phyloP scores from a whole-genome alignment of 1,140 invertebrate species.

The Tetranychus urticae region DNA sequence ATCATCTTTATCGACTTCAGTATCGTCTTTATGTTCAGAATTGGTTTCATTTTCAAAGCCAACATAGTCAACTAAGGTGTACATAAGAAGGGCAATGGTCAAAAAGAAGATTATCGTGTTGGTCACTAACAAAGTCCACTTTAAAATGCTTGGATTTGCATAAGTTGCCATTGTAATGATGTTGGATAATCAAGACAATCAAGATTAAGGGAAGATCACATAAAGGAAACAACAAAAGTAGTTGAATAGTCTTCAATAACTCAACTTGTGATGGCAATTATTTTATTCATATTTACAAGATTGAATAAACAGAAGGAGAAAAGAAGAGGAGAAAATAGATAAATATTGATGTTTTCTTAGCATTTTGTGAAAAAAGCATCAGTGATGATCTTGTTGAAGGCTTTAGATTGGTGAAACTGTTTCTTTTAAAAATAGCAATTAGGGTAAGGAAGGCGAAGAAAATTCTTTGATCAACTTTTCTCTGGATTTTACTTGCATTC shows the following conservation, averaged over 20 bases:
- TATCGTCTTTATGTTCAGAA: background rate
- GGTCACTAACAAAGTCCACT: background rate
- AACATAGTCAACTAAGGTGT: background rate
- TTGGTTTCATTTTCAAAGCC: background rate
- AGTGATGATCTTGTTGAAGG: background rate
- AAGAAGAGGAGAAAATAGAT: too few species aligned
- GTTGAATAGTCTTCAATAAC: too few species aligned
- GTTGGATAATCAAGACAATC: background rate
- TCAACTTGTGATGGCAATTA: too few species aligned
- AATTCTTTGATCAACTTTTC: background rate
- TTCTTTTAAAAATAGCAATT: background rate
- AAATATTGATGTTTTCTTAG: too few species aligned
- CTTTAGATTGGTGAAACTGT: background rate
- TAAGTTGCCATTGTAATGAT: constrained; percentile 1
- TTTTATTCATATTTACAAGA: too few species aligned
- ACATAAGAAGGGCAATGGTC: background rate
- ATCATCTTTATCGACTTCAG: background rate
- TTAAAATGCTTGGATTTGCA: background rate
- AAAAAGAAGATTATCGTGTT: background rate
- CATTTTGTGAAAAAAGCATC: too few species aligned
- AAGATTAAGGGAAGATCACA: background rate
- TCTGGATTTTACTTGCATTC: too few species aligned
- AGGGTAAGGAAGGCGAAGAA: background rate
- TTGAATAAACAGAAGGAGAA: too few species aligned
- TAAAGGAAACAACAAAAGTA: too few species aligned